phyloP scores from a whole-genome alignment of 2,797 vertebrate genomes.

The Silurus lanzhouensis region DNA sequence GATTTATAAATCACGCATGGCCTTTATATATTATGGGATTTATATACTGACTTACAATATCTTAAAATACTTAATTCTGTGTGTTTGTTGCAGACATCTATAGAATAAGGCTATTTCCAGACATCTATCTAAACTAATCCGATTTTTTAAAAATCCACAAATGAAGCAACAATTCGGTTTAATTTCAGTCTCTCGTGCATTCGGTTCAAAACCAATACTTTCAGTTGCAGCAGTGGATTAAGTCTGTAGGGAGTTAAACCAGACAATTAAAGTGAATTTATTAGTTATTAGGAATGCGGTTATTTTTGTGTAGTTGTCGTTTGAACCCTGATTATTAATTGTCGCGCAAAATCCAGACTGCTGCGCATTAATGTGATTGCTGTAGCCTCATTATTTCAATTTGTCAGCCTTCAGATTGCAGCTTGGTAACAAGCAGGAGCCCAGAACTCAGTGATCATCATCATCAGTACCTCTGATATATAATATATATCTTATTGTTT shows the following conservation, averaged over 20 bases:
- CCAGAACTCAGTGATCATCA: neutral
- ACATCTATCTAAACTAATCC: neutral
- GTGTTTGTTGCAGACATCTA: neutral
- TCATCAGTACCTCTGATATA: neutral
- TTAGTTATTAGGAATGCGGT: neutral
- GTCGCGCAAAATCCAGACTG: constrained; percentile 14
- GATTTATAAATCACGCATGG: neutral
- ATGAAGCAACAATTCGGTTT: neutral
- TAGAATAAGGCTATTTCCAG: neutral
- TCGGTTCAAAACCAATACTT: neutral
- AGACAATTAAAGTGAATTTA: neutral
- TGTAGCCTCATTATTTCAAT: constrained; percentile 12
- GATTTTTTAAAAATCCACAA: neutral
- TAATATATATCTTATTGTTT: neutral
- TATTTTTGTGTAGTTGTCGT: constrained; percentile 8
- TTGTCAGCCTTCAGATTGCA: constrained; percentile 5
- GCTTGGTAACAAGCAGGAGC: neutral
- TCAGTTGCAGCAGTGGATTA: neutral
- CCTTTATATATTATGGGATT: neutral
- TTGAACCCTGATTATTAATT: constrained; percentile 9
- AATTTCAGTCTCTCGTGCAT: too few relatives aligned
- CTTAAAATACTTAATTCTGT: neutral
- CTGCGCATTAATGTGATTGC: constrained; percentile 32
- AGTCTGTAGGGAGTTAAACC: neutral
- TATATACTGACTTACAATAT: neutral